Percentiles rank a stretch among this genome's conserved stretches.
Conservation (phyloP, 2,888 invertebrate species). For the Lepetodrilus schrolli region DNA sequence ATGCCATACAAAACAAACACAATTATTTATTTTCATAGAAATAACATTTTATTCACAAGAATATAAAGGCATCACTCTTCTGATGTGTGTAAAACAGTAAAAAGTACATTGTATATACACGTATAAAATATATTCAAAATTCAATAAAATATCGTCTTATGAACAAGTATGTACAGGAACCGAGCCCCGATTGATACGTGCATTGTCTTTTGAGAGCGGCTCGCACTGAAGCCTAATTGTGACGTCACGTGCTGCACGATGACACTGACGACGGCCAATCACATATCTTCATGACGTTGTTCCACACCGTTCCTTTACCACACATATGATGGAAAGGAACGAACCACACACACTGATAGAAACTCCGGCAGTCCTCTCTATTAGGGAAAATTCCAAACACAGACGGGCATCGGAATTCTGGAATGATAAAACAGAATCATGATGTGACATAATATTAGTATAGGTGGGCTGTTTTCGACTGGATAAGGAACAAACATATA, state of each 20-base stretch:
- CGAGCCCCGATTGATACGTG: neutral
- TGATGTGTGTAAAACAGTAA: constrained; percentile 1
- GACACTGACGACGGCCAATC: constrained; percentile 45
- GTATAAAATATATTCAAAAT: constrained; percentile 26
- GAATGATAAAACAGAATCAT: too few species aligned
- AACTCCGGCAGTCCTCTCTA: constrained; percentile 42
- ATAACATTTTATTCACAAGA: constrained; percentile 24
- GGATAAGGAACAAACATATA: too few species aligned
- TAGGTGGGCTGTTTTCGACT: too few species aligned
- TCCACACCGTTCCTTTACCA: constrained; percentile 52
- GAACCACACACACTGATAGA: constrained; percentile 55
- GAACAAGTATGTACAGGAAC: constrained; percentile 12
- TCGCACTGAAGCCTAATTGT: neutral
- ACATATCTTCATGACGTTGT: constrained; percentile 45
- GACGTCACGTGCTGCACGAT: constrained; percentile 34
- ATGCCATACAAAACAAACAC: too few species aligned
- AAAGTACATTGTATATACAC: constrained; percentile 9
- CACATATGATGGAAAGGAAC: constrained; percentile 48
- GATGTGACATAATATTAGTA: too few species aligned
- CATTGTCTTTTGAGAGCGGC: constrained; percentile 2
- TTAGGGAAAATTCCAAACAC: constrained; percentile 50
- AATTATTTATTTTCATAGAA: neutral
- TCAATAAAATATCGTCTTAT: constrained; percentile 19
- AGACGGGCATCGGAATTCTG: constrained; percentile 49
- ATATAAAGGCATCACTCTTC: neutral